phyloP scores from a whole-genome alignment of 2,888 invertebrate genomes.

The Troilus luridus region DNA sequence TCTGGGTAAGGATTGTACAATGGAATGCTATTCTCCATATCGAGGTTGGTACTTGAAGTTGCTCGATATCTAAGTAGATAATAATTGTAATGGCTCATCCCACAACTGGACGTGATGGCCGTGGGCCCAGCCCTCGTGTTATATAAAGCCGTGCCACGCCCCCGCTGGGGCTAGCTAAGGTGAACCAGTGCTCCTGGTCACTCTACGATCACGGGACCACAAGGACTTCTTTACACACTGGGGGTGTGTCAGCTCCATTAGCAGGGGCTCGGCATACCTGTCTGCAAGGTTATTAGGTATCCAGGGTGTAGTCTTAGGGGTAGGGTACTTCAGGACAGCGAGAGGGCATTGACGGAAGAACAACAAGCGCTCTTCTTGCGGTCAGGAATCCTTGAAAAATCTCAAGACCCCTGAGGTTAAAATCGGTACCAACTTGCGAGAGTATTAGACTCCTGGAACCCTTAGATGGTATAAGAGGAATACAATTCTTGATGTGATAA shows the following conservation, averaged over 20 bases:
- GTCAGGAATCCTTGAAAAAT: too few relatives aligned
- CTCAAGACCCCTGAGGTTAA: too few relatives aligned
- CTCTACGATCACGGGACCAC: conserved; percentile 48
- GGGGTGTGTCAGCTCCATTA: conserved; percentile 13
- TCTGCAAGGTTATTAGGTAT: not conserved
- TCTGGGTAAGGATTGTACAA: too few relatives aligned
- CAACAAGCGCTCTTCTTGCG: not conserved
- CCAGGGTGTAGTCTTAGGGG: not conserved
- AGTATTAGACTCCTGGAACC: too few relatives aligned
- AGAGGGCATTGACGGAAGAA: not conserved
- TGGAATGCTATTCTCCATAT: too few relatives aligned
- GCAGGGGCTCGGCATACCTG: not conserved
- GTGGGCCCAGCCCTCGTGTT: conserved; percentile 36
- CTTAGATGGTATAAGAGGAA: too few relatives aligned
- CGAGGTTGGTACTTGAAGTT: too few relatives aligned
- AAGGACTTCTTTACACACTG: conserved; percentile 43
- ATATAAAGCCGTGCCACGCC: conserved; percentile 51
- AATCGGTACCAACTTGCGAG: too few relatives aligned
- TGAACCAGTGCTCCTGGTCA: conserved; percentile 40
- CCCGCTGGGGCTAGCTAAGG: conserved; percentile 48
- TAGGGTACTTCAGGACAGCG: too few relatives aligned
- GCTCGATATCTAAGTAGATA: not conserved
- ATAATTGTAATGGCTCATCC: not conserved
- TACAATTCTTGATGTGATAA: too few relatives aligned
- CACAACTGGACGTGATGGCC: conserved; percentile 8